Evolutionary conservation across 2,797 vertebrate species (phyloP), one percentile per base, ranked within the genome.

Genomic region (Sarcoramphus papa): DNA sequence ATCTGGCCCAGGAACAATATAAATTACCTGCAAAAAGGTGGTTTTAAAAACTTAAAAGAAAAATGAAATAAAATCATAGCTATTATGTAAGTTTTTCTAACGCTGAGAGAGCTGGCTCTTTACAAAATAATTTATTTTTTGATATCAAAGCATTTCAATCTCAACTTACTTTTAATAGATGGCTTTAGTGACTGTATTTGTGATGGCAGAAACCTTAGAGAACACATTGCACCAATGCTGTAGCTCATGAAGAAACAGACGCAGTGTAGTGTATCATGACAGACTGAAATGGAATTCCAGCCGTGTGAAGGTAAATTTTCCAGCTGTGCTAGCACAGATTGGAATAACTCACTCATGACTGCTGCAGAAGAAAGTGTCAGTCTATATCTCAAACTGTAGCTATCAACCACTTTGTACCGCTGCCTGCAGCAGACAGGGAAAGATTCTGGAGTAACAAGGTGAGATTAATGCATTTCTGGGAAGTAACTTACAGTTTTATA

Each of bases 271-370:
- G 98, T 98, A 98, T 98, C 97, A 96, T 96, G 95, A 96, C 97
- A 98, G 97, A 95, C 97, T 96, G 97, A 98, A 98, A 98, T 98
- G 94, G 94, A 98, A 97, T 97, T 97, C 94, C 92, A 96, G 88
- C 75, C 86, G 1, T 97, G 93, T 96, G 97, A 97, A 98, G 97
- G 97, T 98, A 98, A 98, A 98, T 98, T 98, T 98, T 97, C 97
- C 96, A 96, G 97, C 96, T 74, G 63, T 96, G 95, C 93, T 97
- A 95, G 92, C 94, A 95, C 96, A 97, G 94, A 98, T 97, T 97
- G 98, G 96, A 98, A 98, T 98, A 98, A 98, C 95, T 98, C 97
- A 98, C 51, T 98, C 96, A 97, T 98, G 98, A 98, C 96, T 97
- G 95, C 96, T 94, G 88, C 95, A 67, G 85, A 96, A 97, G 92